Evolutionary conservation across 2,113 vertebrate species (phyloP).

Genomic region (Rhinopomastus cyanomelas): DNA sequence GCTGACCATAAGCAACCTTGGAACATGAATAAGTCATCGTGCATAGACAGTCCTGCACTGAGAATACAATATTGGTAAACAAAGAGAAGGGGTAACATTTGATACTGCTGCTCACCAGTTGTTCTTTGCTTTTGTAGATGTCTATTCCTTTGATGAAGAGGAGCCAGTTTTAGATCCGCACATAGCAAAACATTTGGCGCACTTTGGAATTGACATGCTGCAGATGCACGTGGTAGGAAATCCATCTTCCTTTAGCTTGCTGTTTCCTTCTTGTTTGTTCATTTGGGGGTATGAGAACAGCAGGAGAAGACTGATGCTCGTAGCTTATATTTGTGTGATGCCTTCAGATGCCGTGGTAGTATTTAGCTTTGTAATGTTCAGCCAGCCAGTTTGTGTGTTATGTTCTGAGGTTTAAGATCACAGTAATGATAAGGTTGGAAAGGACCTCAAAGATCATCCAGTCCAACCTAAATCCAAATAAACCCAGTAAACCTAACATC

Average conservation of each 20-base stretch:
- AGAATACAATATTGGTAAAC: neutral
- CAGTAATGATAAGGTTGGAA: too few species aligned
- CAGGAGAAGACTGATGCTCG: neutral
- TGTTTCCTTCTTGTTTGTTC: neutral
- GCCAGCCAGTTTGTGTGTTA: neutral
- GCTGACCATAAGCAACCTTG: neutral
- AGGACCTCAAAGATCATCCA: too few species aligned
- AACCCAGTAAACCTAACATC: too few species aligned
- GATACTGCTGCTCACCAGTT: neutral
- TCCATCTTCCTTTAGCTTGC: neutral
- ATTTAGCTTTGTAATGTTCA: neutral
- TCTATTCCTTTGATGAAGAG: conserved; percentile 98
- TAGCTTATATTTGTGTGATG: neutral
- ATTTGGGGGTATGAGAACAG: neutral
- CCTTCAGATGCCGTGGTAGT: neutral
- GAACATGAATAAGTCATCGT: neutral
- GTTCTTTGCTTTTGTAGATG: conserved; percentile 79
- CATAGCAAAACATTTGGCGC: conserved; percentile 92
- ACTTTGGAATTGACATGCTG: conserved; percentile 98
- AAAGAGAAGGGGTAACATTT: neutral
- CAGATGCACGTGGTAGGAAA: conserved; percentile 90
- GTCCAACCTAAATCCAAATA: too few species aligned
- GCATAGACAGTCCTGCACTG: neutral
- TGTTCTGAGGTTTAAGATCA: neutral
- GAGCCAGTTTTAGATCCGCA: conserved; percentile 93